phyloP scores from a whole-genome alignment of 2,888 invertebrate genomes.

The Tyria jacobaeae region DNA sequence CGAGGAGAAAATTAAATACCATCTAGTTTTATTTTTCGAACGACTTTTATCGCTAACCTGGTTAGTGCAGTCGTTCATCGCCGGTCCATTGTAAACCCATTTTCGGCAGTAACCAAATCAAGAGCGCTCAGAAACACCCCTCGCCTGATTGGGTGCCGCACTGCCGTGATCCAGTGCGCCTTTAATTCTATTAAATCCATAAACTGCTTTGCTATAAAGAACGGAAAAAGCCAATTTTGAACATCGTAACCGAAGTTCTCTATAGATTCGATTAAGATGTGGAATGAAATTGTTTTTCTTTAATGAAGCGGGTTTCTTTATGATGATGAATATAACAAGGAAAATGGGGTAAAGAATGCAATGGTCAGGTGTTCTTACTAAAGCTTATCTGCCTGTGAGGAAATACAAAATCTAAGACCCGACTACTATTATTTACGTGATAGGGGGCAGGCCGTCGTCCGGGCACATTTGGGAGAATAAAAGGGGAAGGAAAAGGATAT shows the following conservation, averaged over 20 bases:
- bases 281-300: slow-evolving; percentile 44
- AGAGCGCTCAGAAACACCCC: slow-evolving; percentile 50
- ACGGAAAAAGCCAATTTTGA: slow-evolving; percentile 44
- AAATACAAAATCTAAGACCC: too few species aligned
- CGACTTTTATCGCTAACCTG: slow-evolving; percentile 63
- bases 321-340: slow-evolving; percentile 19
- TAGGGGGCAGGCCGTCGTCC: too few species aligned
- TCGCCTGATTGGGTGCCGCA: slow-evolving; percentile 54
- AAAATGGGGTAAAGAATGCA: not conserved
- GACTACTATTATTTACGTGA: too few species aligned
- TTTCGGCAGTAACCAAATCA: slow-evolving; percentile 61
- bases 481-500: too few species aligned
- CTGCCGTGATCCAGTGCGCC: slow-evolving; percentile 46
- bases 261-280: slow-evolving; percentile 50
- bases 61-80: slow-evolving; percentile 61
- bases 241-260: slow-evolving; percentile 47
- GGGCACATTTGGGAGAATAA: too few species aligned
- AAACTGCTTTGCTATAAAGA: slow-evolving; percentile 44
- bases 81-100: slow-evolving; percentile 57
- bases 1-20: slow-evolving; percentile 38
- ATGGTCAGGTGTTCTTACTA: not conserved
- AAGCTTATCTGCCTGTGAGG: too few species aligned
- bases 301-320: slow-evolving; percentile 28
- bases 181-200: slow-evolving; percentile 53
- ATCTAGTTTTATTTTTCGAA: slow-evolving; percentile 62